A percentile compares a stretch with the other conserved stretches of the same genome.
phyloP scores from a whole-genome alignment of 2,797 vertebrate genomes.

The Epinephelus awoara region DNA sequence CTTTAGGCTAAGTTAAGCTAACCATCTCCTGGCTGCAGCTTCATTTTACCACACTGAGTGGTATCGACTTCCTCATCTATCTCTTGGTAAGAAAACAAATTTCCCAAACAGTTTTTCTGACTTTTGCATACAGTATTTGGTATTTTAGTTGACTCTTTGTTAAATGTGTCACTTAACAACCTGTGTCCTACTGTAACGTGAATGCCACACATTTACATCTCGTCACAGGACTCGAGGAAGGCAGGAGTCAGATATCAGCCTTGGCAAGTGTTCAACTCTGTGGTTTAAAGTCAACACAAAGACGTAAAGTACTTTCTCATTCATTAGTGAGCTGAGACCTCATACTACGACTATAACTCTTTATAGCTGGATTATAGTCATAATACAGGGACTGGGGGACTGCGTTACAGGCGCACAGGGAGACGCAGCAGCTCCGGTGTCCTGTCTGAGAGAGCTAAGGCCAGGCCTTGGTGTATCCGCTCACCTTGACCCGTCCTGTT shows the following conservation, averaged over 20 bases:
- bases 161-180: slow-evolving; percentile 6
- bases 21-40: too few relatives aligned
- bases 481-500: slow-evolving; percentile 37
- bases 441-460: slow-evolving; percentile 47
- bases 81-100: too few relatives aligned
- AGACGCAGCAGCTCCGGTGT: slow-evolving; percentile 54
- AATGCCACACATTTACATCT: slow-evolving; percentile 23
- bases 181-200: neutral
- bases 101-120: too few relatives aligned
- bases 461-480: slow-evolving; percentile 37
- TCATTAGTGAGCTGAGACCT: slow-evolving; percentile 72
- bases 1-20: too few relatives aligned
- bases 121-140: neutral
- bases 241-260: slow-evolving; percentile 46
- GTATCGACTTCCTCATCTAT: too few relatives aligned
- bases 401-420: slow-evolving; percentile 61
- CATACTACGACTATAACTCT: slow-evolving; percentile 52
- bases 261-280: slow-evolving; percentile 44
- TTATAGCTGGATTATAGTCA: slow-evolving; percentile 67
- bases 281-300: slow-evolving; percentile 62
- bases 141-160: neutral
- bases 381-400: slow-evolving; percentile 56
- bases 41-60: too few relatives aligned
- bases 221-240: slow-evolving; percentile 24
- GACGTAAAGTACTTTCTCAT: slow-evolving; percentile 58